Evolutionary conservation across 2,797 vertebrate genomes (phyloP).

Genomic region (Leucoraja ocellata): DNA sequence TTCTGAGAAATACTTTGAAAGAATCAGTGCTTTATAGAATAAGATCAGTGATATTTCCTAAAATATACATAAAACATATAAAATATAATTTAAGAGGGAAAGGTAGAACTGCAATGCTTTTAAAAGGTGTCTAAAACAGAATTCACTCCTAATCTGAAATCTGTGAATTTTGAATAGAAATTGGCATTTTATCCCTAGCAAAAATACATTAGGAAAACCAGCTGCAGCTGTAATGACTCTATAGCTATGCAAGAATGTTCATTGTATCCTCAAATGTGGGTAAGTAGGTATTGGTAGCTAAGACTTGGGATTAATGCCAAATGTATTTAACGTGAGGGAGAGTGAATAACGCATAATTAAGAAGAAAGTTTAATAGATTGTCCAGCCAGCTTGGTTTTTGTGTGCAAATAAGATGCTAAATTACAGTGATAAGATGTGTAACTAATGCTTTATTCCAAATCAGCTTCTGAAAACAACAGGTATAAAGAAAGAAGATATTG

Average conservation of each 20-base stretch:
- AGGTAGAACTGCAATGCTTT: background rate
- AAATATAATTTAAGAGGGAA: background rate
- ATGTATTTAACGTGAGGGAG: background rate
- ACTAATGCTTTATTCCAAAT: background rate
- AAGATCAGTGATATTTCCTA: background rate
- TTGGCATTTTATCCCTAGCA: background rate
- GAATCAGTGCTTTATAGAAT: background rate
- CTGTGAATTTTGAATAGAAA: background rate
- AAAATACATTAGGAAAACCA: background rate
- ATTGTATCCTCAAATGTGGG: too few relatives aligned
- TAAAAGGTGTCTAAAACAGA: background rate
- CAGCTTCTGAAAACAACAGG: constrained; percentile 75
- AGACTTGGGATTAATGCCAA: background rate
- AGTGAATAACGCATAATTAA: background rate
- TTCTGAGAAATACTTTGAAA: background rate
- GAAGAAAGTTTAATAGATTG: background rate
- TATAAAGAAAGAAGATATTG: constrained; percentile 80
- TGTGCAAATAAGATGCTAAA: background rate
- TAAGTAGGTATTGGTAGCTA: background rate
- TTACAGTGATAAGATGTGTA: background rate
- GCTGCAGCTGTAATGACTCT: too few relatives aligned
- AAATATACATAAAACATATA: too few relatives aligned
- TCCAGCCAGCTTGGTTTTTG: background rate
- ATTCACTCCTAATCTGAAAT: background rate
- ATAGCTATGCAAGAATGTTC: too few relatives aligned